These are phyloP conservation scores for Anastatus disparis DNA, from an alignment of 1,140 invertebrate genomes.

Conservation along the genomic window DNA sequence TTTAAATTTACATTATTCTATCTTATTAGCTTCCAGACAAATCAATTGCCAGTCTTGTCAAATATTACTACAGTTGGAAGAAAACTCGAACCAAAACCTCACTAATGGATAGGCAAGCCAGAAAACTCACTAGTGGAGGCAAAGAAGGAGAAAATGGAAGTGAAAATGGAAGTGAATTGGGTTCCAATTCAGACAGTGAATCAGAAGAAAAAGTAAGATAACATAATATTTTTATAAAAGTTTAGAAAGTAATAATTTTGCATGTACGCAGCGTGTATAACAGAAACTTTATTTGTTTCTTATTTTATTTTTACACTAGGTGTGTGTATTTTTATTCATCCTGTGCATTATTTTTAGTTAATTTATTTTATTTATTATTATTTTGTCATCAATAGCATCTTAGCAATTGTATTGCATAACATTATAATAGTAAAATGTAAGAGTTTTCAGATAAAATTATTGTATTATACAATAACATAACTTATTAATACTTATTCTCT, in stretches of 20 bases:
- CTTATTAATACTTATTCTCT: background rate
- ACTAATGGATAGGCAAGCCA: slow-evolving; percentile 90
- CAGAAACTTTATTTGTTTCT: slow-evolving; percentile 17
- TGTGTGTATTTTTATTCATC: background rate
- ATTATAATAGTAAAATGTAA: slow-evolving; percentile 7
- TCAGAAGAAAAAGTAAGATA: slow-evolving; percentile 87
- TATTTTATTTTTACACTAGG: slow-evolving; percentile 21
- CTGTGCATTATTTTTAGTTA: slow-evolving; percentile 12
- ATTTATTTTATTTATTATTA: slow-evolving; percentile 2
- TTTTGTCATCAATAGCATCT: background rate
- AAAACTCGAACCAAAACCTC: slow-evolving; percentile 92
- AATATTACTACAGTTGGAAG: slow-evolving; percentile 99
- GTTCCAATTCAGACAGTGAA: slow-evolving; percentile 87
- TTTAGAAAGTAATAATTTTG: slow-evolving; percentile 27
- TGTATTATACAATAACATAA: background rate
- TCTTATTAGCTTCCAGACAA: slow-evolving; percentile 88
- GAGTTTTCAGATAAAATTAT: background rate
- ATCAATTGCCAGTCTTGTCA: slow-evolving; percentile 93
- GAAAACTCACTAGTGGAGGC: slow-evolving; percentile 73
- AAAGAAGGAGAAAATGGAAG: slow-evolving; percentile 76
- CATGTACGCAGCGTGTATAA: slow-evolving; percentile 39
- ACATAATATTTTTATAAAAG: slow-evolving; percentile 29
- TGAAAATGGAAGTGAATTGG: slow-evolving; percentile 78
- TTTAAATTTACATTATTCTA: background rate
- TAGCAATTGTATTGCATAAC: background rate